Base-by-base conservation (phyloP, 2,888 invertebrate species). In the Eustalomyia histrio region DNA sequence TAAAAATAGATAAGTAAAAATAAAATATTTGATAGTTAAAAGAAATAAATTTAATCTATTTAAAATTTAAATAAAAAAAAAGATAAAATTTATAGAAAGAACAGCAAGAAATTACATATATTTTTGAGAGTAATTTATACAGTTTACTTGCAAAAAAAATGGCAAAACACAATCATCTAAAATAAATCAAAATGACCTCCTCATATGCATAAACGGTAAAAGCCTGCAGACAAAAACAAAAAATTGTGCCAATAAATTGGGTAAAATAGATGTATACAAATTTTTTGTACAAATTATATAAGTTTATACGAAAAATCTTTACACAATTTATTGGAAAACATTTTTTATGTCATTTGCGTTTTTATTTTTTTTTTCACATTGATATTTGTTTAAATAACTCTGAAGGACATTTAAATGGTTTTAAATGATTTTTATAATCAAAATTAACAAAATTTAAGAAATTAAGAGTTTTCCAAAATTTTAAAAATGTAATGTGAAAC, bases 111-210 rank as follows among this genome's bases (percentile, higher is more conserved):
- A 81, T 69, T 78, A 61, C 65, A 81, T 81, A 81, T 81, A 81
- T 81, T 82, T 82, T 82, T 79, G 79, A 79, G 79, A 82, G 79
- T 76, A 79, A 79, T 82, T 82, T 82, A 79, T 79, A 82, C 82
- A 78, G 65, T 82, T 79, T 71, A 74, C 73, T 81, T 81, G 78
- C 81, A 78, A 65, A 57, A 65, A 57, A 76, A 72, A 63, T 76
- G 58, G 67, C 72, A 80, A 39, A 39, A 76, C 68, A 69, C 74
- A 81, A 73, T 69, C 73, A 75, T 71, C 60, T 67, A 61, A 61
- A 29, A 39, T 12, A 50, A 75, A 64, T 53, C 64, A 74, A 64
- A 64, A 72, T 4, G 52, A 47, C 39, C 14, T 43, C 61, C 61
- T 47, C 16, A 3, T 55, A 63, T 12, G 12, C 39, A 71, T 16